Evolutionary conservation across 1,140 invertebrate genomes (phyloP).

Genomic region (Cylas formicarius): DNA sequence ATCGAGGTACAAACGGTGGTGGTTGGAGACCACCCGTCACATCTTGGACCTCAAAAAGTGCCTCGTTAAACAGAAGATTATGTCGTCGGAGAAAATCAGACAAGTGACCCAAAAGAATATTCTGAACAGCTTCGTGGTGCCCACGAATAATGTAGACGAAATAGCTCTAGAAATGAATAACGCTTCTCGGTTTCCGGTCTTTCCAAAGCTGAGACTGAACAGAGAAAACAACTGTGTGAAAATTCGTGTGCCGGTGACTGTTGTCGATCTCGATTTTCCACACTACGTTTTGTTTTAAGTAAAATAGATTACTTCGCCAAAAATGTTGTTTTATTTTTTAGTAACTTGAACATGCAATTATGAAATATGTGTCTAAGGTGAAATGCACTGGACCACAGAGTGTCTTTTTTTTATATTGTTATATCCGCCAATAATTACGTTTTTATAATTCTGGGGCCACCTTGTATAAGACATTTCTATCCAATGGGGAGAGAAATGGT

Average conservation of each 20-base stretch:
- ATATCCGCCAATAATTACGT: not conserved
- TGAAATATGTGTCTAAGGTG: not conserved
- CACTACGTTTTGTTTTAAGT: not conserved
- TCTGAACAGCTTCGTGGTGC: constrained; percentile 15
- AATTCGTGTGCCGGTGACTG: constrained; percentile 28
- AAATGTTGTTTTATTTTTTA: not conserved
- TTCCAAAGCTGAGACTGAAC: constrained; percentile 36
- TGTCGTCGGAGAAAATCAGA: constrained; percentile 19
- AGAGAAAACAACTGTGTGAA: constrained; percentile 29
- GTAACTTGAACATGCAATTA: not conserved
- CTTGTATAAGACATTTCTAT: no score
- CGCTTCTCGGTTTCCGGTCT: constrained; percentile 30
- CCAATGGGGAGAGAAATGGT: no score
- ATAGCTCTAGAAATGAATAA: constrained; percentile 25
- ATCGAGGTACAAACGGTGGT: constrained; percentile 33
- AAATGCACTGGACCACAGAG: no score
- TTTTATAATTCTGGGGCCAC: no score
- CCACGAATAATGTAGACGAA: constrained; percentile 31
- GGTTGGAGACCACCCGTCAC: constrained; percentile 37
- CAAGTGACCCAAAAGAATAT: constrained; percentile 16
- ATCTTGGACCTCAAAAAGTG: constrained; percentile 25
- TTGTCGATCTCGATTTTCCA: constrained; percentile 35
- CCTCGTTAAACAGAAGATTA: constrained; percentile 33
- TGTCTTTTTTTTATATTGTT: not conserved
- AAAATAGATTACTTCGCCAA: not conserved